Conservation (phyloP, 1,140 invertebrate genomes). For the Riptortus pedestris region DNA sequence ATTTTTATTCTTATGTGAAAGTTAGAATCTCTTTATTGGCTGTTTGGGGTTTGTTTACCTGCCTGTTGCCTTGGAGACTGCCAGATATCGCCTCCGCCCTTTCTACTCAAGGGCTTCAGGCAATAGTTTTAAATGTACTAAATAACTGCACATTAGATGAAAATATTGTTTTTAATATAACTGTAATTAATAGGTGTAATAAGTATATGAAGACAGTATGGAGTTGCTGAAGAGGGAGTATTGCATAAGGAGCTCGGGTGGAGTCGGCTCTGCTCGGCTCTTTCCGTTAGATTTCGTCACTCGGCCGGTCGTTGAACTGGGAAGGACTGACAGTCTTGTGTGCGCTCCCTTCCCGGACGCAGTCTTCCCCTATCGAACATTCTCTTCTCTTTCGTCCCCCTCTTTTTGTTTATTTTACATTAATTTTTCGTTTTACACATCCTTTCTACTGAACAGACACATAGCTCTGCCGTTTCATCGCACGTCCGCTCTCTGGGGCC, state of each 20-base stretch:
- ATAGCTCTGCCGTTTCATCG: neutral
- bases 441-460: neutral
- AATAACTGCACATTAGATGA: no score
- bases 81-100: no score
- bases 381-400: neutral
- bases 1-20: no score
- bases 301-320: slow-evolving; percentile 28
- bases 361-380: neutral
- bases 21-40: no score
- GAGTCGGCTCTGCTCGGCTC: slow-evolving; percentile 11
- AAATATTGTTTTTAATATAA: no score
- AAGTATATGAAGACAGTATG: no score
- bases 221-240: neutral
- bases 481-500: neutral
- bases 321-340: slow-evolving; percentile 25
- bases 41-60: neutral
- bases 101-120: neutral
- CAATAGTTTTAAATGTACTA: no score
- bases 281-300: slow-evolving; percentile 27
- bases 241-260: slow-evolving; percentile 24
- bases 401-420: neutral
- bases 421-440: neutral
- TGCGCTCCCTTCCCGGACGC: slow-evolving; percentile 4
- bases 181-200: no score
- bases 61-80: neutral